Evolutionary conservation across 2,113 vertebrate species (phyloP), one percentile per base, ranked within the genome.

Genomic region (Elachura formosa): DNA sequence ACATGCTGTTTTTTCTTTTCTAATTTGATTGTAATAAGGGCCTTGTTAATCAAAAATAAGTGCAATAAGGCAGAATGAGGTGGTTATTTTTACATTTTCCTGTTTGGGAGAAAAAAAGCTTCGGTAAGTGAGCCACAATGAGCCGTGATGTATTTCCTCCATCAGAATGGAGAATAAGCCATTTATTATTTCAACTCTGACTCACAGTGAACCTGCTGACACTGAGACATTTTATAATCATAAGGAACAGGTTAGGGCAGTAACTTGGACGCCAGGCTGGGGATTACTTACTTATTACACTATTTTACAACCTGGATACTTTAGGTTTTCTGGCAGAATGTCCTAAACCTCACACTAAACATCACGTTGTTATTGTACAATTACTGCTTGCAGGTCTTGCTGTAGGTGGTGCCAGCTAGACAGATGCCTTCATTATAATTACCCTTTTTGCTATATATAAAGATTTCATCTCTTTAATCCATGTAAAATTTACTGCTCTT

Each of bases 1-100:
- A 96, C 94, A 96, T 45, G 51, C 58, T 83, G 6, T 58, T 72
- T 94, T 98, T 96, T 94, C 73, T 96, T 94, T 96, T 91, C 54
- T 77, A 93, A 95, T 93, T 95, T 85, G 89, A 95, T 97, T 98
- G 87, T 96, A 95, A 84, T 90, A 90, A 93, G 95, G 92, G 91
- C 97, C 97, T 97, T 98, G 96, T 97, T 98, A 98, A 97, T 97
- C 62, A 97, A 96, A 97, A 97, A 80, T 97, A 92, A 96, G 94
- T 97, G 95, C 88, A 97, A 76, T 94, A 93, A 97, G 88, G 84
- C 80, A 58, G 96, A 98, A 97, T 97, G 95, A 94, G 96, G 97
- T 98, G 97, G 99, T 99, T 99, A 99, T 99, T 99, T 99, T 99
- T 99, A 98, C 97, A 98, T 98, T 99, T 99, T 99, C 99, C 99